Conservation (phyloP, 2,888 invertebrate genomes). For the Steinernema hermaphroditum region DNA sequence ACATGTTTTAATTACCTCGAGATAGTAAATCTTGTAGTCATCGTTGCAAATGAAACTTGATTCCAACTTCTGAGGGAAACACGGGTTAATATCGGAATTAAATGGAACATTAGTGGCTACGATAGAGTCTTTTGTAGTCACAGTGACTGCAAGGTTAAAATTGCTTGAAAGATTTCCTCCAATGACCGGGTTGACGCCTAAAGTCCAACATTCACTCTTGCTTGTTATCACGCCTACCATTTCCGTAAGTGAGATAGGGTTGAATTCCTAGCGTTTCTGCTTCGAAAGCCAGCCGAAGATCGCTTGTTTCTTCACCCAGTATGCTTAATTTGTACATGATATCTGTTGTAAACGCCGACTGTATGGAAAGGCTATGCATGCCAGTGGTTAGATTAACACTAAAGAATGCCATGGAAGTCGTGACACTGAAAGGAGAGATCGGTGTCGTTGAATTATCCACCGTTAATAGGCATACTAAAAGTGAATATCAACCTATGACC, state of each 20-base stretch:
- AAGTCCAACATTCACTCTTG: not conserved
- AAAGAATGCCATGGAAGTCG: not conserved
- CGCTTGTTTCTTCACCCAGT: not conserved
- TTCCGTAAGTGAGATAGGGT: not conserved
- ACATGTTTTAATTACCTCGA: not conserved
- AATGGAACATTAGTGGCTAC: not conserved
- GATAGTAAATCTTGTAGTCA: not conserved
- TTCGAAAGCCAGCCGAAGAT: not conserved
- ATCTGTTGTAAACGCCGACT: not conserved
- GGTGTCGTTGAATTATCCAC: not conserved
- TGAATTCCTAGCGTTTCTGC: not conserved
- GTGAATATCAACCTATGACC: not conserved
- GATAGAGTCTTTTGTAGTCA: not conserved
- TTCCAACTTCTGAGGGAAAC: not conserved
- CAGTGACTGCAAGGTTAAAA: not conserved
- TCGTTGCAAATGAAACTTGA: not conserved
- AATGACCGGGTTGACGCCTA: not conserved
- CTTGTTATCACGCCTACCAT: not conserved
- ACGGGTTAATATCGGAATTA: not conserved
- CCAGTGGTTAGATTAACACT: not conserved
- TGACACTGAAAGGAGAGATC: not conserved
- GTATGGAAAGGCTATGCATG: not conserved
- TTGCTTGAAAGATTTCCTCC: not conserved
- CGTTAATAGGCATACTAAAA: not conserved
- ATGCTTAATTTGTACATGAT: conserved; percentile 21